Evolutionary conservation across 2,113 vertebrate species (phyloP), one percentile per base, ranked within the genome.

Genomic region (Pelmatolapia mariae): DNA sequence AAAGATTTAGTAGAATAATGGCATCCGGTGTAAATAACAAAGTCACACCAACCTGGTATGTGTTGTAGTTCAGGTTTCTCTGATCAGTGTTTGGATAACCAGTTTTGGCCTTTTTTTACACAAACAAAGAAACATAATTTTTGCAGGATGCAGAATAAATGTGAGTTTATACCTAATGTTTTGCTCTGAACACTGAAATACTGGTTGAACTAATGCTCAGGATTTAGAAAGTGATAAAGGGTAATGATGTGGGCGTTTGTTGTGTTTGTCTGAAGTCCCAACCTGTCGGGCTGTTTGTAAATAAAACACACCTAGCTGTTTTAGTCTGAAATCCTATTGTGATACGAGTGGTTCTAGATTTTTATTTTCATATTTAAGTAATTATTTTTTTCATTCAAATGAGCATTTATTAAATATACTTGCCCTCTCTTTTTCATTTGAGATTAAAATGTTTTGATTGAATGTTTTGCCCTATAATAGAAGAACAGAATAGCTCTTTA

Each of bases 331-430:
- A 71, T 71, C 66, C 66, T 71, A 43, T 13, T 71, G 66, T 71
- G 36, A 66, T 0, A 4, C 43, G 36, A 43, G n/a, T 71, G n/a
- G n/a, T 43, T 43, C 66, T 71, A 40, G 36, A 43, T 71, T 71
- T 71, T 10, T 71, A 43, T 16, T 38, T 8, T 71, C 66, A 43
- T 71, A 22, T 43, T 71, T 71, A 43, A 40, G 36, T 40, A 13
- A 24, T 43, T 8, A 0, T 71, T 24, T 66, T 63, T 40, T 71
- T 71, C 36, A 71, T 71, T 40, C 66, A 71, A 71, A 8, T 71
- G 36, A 71, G 66, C n/a, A 71, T 71, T 40, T 71, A 71, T 71
- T 40, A 71, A 43, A 71, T 40, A 15, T 71, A 71, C 12, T 40
- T 1, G 63, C 4, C n/a, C 19, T 71, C 36, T 71, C n/a, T 24